Percentiles rank a stretch among this genome's conserved stretches.
phyloP scores from a whole-genome alignment of 2,888 invertebrate genomes.

The Ophion obscuratus region DNA sequence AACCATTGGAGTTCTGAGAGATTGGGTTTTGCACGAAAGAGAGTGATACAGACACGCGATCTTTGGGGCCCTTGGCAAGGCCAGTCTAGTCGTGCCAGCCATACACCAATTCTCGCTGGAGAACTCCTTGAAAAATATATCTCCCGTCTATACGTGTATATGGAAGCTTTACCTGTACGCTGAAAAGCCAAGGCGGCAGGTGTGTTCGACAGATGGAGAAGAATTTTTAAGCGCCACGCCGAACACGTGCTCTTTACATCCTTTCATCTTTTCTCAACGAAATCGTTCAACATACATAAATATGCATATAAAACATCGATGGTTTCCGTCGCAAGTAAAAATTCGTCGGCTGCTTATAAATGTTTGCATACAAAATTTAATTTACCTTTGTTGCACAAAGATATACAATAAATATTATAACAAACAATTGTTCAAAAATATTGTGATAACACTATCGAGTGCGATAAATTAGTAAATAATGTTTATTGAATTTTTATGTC shows the following conservation, averaged over 20 bases:
- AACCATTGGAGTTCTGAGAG: conserved; percentile 8
- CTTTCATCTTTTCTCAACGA: conserved; percentile 16
- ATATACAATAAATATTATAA: neutral
- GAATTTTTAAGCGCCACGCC: conserved; percentile 41
- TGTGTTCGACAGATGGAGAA: conserved; percentile 65
- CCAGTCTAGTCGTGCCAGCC: conserved; percentile 41
- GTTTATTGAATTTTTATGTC: neutral
- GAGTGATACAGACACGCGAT: conserved; percentile 57
- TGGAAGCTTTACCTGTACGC: conserved; percentile 23
- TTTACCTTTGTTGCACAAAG: neutral
- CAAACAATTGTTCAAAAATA: neutral
- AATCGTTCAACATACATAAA: neutral
- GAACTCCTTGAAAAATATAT: conserved; percentile 33
- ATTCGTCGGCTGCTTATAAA: neutral
- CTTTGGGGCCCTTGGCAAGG: conserved; percentile 60
- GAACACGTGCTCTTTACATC: conserved; percentile 31
- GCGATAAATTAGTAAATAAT: neutral
- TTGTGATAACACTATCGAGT: neutral
- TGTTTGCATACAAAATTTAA: neutral
- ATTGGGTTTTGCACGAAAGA: conserved; percentile 28
- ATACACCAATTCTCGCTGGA: conserved; percentile 41
- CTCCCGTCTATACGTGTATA: conserved; percentile 8
- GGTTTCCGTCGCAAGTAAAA: neutral
- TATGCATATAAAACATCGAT: neutral
- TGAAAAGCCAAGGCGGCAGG: conserved; percentile 57